Evolutionary conservation across 2,797 vertebrate species (phyloP), one percentile per base, ranked within the genome.

Genomic region (Graptemys geographica): DNA sequence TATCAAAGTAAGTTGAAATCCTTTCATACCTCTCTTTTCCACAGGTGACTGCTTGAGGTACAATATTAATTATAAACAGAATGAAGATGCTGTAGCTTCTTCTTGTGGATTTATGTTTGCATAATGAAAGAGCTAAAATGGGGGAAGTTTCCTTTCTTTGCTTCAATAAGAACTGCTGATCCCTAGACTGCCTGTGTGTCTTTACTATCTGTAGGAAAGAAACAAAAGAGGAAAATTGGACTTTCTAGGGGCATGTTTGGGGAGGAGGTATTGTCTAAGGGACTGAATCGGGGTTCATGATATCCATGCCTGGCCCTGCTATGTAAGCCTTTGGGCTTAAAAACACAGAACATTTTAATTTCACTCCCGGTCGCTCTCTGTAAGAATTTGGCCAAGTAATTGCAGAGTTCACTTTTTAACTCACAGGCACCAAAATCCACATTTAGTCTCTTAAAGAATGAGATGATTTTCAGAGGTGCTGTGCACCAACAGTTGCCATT

Each of bases 1-100:
- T 98, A 97, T 97, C 88, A 94, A 97, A 98, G 96, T 97, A 86
- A 88, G 88, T 83, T 88, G 88, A 97, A 95, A 97, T 93, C 94
- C 81, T 97, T 97, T 97, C 92, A 93, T 85, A 88, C 85, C 76
- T 83, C 81, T 87, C 96, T 97, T 91, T 97, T 95, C 85, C 96
- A 83, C 84, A 87, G 92, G 95, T 94, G 94, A 96, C 92, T 94
- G 90, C 88, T 91, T 93, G 88, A 96, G 95, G 92, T 97, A 96
- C 96, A 97, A 97, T 96, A 98, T 97, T 96, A 92, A 97, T 92
- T 94, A 92, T 96, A 90, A 95, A 92, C 74, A 95, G 90, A 96
- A 94, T 88, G 94, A 96, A 96, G 92, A 90, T 90, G 92, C 90
- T 92, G 74, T 89, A 85, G 74, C 79, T 89, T 80, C 94, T 88